Conservation (phyloP, 2,888 invertebrate species). For the Heliconius hortense region DNA sequence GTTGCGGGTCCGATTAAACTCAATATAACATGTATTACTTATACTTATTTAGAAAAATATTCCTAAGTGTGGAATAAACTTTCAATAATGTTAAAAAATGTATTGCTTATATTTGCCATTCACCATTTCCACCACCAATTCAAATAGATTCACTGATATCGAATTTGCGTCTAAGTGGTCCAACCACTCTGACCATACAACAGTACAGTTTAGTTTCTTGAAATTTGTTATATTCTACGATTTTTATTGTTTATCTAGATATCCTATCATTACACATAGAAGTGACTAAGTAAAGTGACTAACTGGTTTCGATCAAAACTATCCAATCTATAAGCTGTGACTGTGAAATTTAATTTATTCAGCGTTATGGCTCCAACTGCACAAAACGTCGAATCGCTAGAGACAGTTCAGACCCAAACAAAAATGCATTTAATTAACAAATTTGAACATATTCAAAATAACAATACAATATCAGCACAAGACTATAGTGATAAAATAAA, state of each 20-base stretch:
- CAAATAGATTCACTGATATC: too few relatives aligned
- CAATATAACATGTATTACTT: too few relatives aligned
- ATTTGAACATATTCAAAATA: slow-evolving; percentile 54
- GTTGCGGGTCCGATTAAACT: too few relatives aligned
- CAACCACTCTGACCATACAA: not conserved
- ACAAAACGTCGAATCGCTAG: slow-evolving; percentile 56
- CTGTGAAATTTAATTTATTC: slow-evolving; percentile 34
- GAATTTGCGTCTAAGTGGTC: too few relatives aligned
- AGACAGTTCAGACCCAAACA: slow-evolving; percentile 49
- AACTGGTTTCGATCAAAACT: slow-evolving; percentile 2
- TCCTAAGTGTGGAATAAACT: too few relatives aligned
- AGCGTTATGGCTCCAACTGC: slow-evolving; percentile 64
- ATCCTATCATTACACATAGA: not conserved
- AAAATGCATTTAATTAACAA: slow-evolving; percentile 57
- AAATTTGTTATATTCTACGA: not conserved
- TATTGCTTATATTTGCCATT: too few relatives aligned
- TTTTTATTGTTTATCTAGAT: not conserved
- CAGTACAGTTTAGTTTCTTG: not conserved
- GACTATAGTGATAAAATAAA: slow-evolving; percentile 51
- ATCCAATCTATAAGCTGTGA: not conserved
- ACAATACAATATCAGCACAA: slow-evolving; percentile 51
- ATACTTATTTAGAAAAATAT: too few relatives aligned
- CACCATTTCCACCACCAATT: too few relatives aligned
- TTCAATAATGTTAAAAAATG: too few relatives aligned
- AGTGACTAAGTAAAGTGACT: slow-evolving; percentile 13